phyloP scores from a whole-genome alignment of 1,140 invertebrate species.

The Drosophila prosaltans region DNA sequence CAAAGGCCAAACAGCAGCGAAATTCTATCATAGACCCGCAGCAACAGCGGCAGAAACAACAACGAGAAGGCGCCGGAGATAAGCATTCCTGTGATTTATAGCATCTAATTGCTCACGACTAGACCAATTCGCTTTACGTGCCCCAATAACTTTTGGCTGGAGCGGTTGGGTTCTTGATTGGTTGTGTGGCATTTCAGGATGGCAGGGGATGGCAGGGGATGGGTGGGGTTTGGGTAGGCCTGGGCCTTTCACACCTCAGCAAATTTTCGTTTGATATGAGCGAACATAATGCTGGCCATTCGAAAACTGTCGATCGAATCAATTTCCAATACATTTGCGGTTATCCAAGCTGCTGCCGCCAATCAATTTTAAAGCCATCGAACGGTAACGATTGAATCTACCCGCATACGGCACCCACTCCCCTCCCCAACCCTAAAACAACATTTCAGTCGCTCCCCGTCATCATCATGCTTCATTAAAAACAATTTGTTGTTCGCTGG shows the following conservation, averaged over 20 bases:
- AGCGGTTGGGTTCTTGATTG: not conserved
- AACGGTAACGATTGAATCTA: not conserved
- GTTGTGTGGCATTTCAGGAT: not conserved
- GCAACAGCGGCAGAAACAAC: not conserved
- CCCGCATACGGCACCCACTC: not conserved
- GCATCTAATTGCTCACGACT: slow-evolving; percentile 28
- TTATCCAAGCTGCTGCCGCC: slow-evolving; percentile 13
- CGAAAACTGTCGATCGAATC: slow-evolving; percentile 7
- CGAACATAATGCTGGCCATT: not conserved
- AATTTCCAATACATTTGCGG: slow-evolving; percentile 18
- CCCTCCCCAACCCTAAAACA: not conserved
- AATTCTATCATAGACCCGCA: slow-evolving; percentile 13
- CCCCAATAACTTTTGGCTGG: slow-evolving; percentile 14
- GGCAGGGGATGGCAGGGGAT: no score
- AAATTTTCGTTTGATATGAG: slow-evolving; percentile 14
- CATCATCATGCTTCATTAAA: slow-evolving; percentile 22
- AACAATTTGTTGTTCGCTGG: slow-evolving; percentile 13
- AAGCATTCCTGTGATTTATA: slow-evolving; percentile 25
- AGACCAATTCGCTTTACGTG: slow-evolving; percentile 17
- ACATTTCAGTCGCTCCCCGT: not conserved
- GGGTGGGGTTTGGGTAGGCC: no score
- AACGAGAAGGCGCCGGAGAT: slow-evolving; percentile 6
- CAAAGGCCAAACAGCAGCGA: slow-evolving; percentile 8
- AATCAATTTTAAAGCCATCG: slow-evolving; percentile 19
- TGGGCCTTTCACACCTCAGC: slow-evolving; percentile 19